These are phyloP conservation scores for Polyommatus icarus DNA, from an alignment of 2,888 invertebrate species.

Conservation along the genomic window DNA sequence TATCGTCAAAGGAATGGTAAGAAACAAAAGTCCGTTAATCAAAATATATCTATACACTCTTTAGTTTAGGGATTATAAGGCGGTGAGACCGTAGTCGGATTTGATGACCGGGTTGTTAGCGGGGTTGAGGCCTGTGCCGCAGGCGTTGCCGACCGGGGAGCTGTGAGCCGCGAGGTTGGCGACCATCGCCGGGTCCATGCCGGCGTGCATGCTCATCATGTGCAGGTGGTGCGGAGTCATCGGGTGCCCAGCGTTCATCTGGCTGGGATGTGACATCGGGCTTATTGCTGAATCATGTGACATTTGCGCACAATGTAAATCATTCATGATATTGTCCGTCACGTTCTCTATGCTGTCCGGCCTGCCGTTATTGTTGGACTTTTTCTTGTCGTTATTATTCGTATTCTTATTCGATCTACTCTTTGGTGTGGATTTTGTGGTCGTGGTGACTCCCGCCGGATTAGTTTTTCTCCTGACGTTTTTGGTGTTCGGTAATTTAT, in stretches of 20 bases:
- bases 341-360: slow-evolving; percentile 84
- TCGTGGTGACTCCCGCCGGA: slow-evolving; percentile 85
- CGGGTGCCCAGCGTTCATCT: slow-evolving; percentile 76
- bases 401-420: slow-evolving; percentile 83
- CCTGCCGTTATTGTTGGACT: slow-evolving; percentile 76
- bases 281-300: slow-evolving; percentile 75
- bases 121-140: slow-evolving; percentile 67
- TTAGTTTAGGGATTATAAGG: slow-evolving; percentile 76
- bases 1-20: slow-evolving; percentile 70
- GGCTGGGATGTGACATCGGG: slow-evolving; percentile 74
- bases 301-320: slow-evolving; percentile 79
- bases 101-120: slow-evolving; percentile 84
- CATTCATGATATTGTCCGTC: slow-evolving; percentile 81
- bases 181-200: slow-evolving; percentile 75
- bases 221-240: slow-evolving; percentile 78
- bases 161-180: slow-evolving; percentile 76
- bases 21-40: slow-evolving; percentile 66
- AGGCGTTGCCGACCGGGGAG: slow-evolving; percentile 77
- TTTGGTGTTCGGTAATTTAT: slow-evolving; percentile 93
- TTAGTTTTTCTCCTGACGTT: slow-evolving; percentile 88
- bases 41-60: slow-evolving; percentile 74
- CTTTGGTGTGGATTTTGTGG: slow-evolving; percentile 82
- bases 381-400: slow-evolving; percentile 78
- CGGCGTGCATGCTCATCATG: slow-evolving; percentile 73
- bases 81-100: slow-evolving; percentile 93